Conservation (phyloP, 2,113 vertebrate genomes). For the Strix aluco region DNA sequence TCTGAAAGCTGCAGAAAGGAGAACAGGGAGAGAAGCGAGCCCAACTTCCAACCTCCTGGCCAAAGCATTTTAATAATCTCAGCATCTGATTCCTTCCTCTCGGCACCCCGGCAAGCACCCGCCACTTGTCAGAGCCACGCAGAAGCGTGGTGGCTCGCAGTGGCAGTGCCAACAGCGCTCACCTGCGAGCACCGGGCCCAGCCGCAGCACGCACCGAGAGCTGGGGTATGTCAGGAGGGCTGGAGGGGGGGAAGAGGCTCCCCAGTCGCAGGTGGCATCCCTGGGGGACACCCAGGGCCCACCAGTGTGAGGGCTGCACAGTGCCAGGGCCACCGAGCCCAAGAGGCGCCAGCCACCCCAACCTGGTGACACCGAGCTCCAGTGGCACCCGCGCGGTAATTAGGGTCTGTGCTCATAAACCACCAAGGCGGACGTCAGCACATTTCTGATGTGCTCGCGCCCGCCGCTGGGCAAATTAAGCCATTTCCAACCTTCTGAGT, state of each 20-base stretch:
- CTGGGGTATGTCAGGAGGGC: fast-evolving
- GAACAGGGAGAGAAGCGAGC: not conserved
- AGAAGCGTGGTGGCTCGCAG: fast-evolving
- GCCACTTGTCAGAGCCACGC: fast-evolving
- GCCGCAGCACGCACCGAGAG: not conserved
- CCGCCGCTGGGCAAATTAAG: not conserved
- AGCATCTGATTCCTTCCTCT: fast-evolving
- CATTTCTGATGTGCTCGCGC: not conserved
- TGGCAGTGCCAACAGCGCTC: too few species aligned
- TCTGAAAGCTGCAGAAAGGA: not conserved
- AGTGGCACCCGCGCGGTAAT: not conserved
- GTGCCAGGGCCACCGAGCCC: fast-evolving
- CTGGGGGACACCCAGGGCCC: not conserved
- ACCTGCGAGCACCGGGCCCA: not conserved
- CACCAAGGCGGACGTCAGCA: not conserved
- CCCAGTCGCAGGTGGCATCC: not conserved
- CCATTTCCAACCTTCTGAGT: not conserved
- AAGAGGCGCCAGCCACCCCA: fast-evolving
- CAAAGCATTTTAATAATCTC: not conserved
- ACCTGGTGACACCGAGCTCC: not conserved
- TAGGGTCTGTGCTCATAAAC: not conserved
- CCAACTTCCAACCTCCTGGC: not conserved
- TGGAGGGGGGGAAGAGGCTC: not conserved
- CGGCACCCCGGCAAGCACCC: fast-evolving
- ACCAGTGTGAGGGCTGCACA: fast-evolving